Conservation (phyloP, 2,888 invertebrate genomes). For the Polia nebulosa region DNA sequence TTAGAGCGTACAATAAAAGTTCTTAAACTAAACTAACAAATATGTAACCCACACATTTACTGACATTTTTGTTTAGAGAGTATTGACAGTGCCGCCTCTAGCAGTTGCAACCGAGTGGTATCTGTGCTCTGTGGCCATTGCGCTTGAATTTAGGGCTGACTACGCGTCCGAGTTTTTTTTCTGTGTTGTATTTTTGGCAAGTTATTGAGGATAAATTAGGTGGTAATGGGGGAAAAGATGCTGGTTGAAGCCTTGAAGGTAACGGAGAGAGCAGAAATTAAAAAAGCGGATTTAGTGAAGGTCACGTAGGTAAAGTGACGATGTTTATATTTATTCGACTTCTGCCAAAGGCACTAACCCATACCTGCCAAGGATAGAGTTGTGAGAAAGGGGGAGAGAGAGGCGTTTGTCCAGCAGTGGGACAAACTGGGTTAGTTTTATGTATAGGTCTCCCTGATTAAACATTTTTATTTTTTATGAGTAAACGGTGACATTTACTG, state of each 20-base stretch:
- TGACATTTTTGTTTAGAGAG: neutral
- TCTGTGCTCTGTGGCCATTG: constrained; percentile 24
- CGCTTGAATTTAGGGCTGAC: constrained; percentile 60
- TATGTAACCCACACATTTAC: neutral
- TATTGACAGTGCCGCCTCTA: neutral
- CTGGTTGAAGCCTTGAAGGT: neutral
- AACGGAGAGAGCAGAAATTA: constrained; percentile 11
- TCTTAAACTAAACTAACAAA: no score
- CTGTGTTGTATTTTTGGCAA: constrained; percentile 53
- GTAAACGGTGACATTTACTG: no score
- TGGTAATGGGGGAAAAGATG: constrained; percentile 7
- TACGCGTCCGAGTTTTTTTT: constrained; percentile 42
- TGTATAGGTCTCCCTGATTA: no score
- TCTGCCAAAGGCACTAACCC: no score
- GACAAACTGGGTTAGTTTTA: no score
- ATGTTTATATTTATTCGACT: neutral
- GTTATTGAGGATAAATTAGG: constrained; percentile 44
- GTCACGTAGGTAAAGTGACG: neutral
- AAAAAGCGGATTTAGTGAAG: constrained; percentile 1
- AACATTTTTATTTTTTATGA: no score
- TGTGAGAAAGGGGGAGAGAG: no score
- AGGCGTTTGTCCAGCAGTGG: no score
- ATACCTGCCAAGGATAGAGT: no score
- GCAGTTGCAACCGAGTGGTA: neutral
- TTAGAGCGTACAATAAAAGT: no score